Evolutionary conservation across 2,888 invertebrate genomes (phyloP), one percentile per base, ranked within the genome.

Genomic region (Callosobruchus maculatus): DNA sequence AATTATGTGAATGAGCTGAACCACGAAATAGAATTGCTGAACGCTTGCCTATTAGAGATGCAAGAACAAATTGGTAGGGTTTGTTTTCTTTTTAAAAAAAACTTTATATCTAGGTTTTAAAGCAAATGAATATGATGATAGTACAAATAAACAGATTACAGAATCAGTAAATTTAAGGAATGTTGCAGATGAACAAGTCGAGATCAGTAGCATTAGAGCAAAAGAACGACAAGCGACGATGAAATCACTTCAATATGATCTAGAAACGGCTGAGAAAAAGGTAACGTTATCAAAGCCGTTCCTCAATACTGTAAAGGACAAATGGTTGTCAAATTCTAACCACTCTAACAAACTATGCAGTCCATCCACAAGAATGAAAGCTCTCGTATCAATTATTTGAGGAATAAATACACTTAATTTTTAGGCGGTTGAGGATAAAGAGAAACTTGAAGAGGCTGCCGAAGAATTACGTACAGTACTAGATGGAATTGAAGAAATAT

Each of bases 1-100:
- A 96, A 93, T 86, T 97, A 96, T 83, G 95, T 97, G 22, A 97
- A 96, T 85, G 97, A 97, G 84, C 89, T 97, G 74, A 96, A 96
- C 85, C 94, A 93, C 68, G 95, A 95, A 86, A 89, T 95, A 22
- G 95, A 95, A 85, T 89, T 90, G 67, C 85, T 95, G 9, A 92
- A 92, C 79, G 91, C 92, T 77, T 91, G 90, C 74, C 93, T 94
- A 0, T 89, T 90, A 73, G 89, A 91, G 78, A 84, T 95, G 13
- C 88, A 89, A 67, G 86, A 88, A 66, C 91, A 90, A 81, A 93
- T 94, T 73, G 92, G 92, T 91, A n/a, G n/a, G n/a, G n/a, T n/a
- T n/a, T n/a, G n/a, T n/a, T n/a, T n/a, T n/a, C n/a, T n/a, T n/a
- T n/a, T n/a, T n/a, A n/a, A n/a, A n/a, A n/a, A n/a, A n/a, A n/a